Percentiles rank a stretch among this genome's conserved stretches.
These are phyloP conservation scores for Drosophila nigrodunni DNA, from an alignment of 1,140 invertebrate genomes.

Conservation along the genomic window DNA sequence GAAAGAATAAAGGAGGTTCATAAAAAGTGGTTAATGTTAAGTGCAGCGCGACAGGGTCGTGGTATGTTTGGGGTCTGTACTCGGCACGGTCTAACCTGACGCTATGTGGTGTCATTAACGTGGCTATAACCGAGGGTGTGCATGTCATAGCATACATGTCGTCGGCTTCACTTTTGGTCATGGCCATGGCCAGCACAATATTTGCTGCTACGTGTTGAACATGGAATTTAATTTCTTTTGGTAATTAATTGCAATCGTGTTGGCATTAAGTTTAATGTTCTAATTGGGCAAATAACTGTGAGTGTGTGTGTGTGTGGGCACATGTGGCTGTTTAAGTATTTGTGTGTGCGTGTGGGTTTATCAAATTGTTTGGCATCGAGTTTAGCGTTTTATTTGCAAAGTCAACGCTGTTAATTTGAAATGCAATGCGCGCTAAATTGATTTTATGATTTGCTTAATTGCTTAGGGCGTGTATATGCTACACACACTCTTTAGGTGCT, in stretches of 20 bases:
- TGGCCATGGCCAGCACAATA: slow-evolving; percentile 58
- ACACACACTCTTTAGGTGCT: not conserved
- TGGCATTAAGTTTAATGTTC: slow-evolving; percentile 80
- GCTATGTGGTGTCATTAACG: slow-evolving; percentile 71
- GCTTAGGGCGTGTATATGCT: slow-evolving; percentile 15
- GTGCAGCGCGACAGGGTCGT: slow-evolving; percentile 53
- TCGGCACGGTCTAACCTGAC: slow-evolving; percentile 21
- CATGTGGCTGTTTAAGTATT: slow-evolving; percentile 10
- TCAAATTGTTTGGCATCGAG: slow-evolving; percentile 56
- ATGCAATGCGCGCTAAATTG: slow-evolving; percentile 67
- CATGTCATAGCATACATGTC: slow-evolving; percentile 28
- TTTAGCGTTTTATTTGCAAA: slow-evolving; percentile 71
- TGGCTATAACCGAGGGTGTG: slow-evolving; percentile 19
- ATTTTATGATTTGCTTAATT: slow-evolving; percentile 75
- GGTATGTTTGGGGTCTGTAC: slow-evolving; percentile 45
- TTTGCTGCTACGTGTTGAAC: slow-evolving; percentile 77
- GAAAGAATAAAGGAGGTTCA: slow-evolving; percentile 34
- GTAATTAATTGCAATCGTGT: slow-evolving; percentile 83
- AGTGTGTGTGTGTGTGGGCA: slow-evolving; percentile 4
- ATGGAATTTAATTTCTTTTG: slow-evolving; percentile 82
- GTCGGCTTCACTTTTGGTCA: slow-evolving; percentile 24
- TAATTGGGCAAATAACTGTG: slow-evolving; percentile 66
- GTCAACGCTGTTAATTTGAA: slow-evolving; percentile 58
- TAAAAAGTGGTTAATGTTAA: slow-evolving; percentile 66
- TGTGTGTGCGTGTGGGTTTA: slow-evolving; percentile 29